phyloP scores from a whole-genome alignment of 2,888 invertebrate genomes.

The Epiblema foenella region DNA sequence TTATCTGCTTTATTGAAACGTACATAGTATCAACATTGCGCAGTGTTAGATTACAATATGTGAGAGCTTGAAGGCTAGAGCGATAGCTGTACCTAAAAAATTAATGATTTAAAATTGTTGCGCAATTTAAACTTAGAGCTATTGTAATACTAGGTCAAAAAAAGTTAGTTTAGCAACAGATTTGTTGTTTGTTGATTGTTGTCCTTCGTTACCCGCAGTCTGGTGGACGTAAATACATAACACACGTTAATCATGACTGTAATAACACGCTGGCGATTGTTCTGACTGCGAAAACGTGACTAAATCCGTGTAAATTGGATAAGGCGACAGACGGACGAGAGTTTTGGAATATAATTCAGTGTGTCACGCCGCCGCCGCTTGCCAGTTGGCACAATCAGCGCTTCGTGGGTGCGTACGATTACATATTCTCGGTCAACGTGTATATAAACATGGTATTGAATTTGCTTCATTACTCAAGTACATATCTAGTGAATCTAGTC shows the following conservation, averaged over 20 bases:
- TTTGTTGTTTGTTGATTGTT: no score
- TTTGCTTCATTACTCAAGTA: constrained; percentile 1
- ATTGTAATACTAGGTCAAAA: no score
- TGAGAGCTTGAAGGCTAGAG: constrained; percentile 9
- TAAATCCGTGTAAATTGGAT: constrained; percentile 35
- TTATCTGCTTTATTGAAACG: constrained; percentile 39
- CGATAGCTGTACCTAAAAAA: not conserved
- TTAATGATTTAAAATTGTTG: not conserved
- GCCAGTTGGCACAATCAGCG: constrained; percentile 69
- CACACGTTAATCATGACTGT: not conserved
- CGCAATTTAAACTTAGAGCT: no score
- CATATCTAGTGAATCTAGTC: not conserved
- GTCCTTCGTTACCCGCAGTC: not conserved
- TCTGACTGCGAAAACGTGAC: constrained; percentile 26
- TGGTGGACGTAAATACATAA: constrained; percentile 5
- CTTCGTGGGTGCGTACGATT: constrained; percentile 52
- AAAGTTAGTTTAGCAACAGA: no score
- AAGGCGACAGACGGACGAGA: constrained; percentile 34
- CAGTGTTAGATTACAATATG: constrained; percentile 28
- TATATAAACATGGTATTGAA: constrained; percentile 27
- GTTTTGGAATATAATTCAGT: constrained; percentile 41
- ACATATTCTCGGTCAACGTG: constrained; percentile 19
- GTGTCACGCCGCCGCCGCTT: constrained; percentile 43
- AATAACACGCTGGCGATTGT: constrained; percentile 11
- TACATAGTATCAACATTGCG: constrained; percentile 25